Conservation (phyloP, 2,797 vertebrate species). For the Manis pentadactyla region DNA sequence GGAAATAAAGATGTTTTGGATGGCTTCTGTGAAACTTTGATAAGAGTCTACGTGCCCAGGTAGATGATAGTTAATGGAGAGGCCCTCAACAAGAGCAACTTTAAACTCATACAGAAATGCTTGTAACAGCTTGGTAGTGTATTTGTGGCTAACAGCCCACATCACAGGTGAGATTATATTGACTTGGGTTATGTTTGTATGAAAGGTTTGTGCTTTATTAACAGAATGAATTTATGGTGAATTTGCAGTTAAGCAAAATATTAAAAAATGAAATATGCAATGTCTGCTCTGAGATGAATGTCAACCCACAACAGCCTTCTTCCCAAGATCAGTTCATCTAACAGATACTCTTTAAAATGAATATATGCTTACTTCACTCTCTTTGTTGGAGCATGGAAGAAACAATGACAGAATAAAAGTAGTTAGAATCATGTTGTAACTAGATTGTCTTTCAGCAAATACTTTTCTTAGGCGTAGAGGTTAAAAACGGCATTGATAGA, state of each 20-base stretch:
- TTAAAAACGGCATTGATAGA: constrained; percentile 10
- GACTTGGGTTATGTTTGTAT: constrained; percentile 35
- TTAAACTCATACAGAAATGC: constrained; percentile 2
- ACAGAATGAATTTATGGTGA: constrained; percentile 35
- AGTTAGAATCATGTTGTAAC: constrained; percentile 2
- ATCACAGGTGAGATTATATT: constrained; percentile 64
- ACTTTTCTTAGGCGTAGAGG: neutral
- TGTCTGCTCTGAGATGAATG: constrained; percentile 29
- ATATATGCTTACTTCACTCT: neutral
- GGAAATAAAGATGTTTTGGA: constrained; percentile 36
- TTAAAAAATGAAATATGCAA: constrained; percentile 58
- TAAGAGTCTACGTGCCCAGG: neutral
- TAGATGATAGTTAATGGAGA: neutral
- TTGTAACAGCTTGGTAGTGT: neutral
- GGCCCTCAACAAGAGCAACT: neutral
- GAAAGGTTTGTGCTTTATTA: neutral
- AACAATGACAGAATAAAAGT: constrained; percentile 15
- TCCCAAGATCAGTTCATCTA: constrained; percentile 6
- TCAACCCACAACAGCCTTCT: constrained; percentile 31
- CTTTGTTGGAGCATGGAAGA: neutral
- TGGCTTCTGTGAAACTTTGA: neutral
- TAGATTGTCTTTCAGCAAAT: neutral
- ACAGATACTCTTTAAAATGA: constrained; percentile 15
- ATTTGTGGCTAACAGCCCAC: neutral
- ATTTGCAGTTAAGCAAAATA: constrained; percentile 58